Evolutionary conservation across 1,140 invertebrate genomes (phyloP), one percentile per base, ranked within the genome.

Genomic region (Zaprionus tsacasi): DNA sequence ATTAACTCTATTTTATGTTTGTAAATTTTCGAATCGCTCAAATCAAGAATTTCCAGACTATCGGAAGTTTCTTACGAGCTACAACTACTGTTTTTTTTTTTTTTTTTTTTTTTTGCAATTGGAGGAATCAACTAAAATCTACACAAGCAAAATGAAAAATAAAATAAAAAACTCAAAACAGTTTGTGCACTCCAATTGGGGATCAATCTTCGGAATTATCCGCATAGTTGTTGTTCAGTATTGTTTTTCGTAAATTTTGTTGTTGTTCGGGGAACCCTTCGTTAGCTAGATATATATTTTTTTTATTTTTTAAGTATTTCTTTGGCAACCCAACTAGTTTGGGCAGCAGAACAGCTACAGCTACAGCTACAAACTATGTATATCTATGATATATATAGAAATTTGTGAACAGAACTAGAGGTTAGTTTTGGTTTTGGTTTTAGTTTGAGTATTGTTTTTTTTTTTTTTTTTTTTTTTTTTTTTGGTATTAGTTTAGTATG

Each of bases 271-370:
- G 38, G 10, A 68, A 30, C 33, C 66, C 66, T 68, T 10, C n/a
- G 15, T 45, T 67, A 13, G 38, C 38, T 57, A 48, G 17, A 17
- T 38, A 36, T 60, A 21, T 21, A 1, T 21, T 21, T 21, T 21
- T 21, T 25, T 17, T 25, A 7, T 57, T 48, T n/a, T 57, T 25
- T 27, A 67, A 40, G 48, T 45, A 25, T 58, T 33, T 54, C 35
- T 21, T 35, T 60, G 56, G 54, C 36, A 25, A 15, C 56, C 70
- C 74, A 72, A 72, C 74, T 76, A 76, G 55, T 48, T 76, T 76
- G 74, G 69, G 48, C 21, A 33, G 38, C 56, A 58, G 43, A 66
- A 65, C 45, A 67, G 45, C 55, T 72, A 67, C 56, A 50, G 11
- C 61, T 65, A 71, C 61, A 43, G 40, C 64, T 72, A 67, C 59